Evolutionary conservation across 2,113 vertebrate genomes (phyloP), one percentile per base, ranked within the genome.

Genomic region (Gobius niger): DNA sequence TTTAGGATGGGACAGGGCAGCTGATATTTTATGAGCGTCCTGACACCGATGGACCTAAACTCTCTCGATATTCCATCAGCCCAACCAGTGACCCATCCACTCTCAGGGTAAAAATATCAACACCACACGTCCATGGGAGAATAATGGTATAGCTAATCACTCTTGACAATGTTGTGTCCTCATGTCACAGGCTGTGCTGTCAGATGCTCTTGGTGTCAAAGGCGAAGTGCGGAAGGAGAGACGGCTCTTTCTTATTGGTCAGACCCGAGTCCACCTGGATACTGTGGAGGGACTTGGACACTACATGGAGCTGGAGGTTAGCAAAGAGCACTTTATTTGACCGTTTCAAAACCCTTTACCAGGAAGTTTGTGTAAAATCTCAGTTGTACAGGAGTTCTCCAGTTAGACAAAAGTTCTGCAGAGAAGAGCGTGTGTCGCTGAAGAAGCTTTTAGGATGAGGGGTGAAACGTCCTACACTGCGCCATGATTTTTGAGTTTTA

Each of bases 11-110:
- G 0, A 88, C 65, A 0, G 95, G 93, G 6, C 89, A 96, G 87
- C 85, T 96, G 72, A 95, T 96, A 75, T 96, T 94, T 87, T 96
- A 96, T 7, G 85, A 95, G 54, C 93, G 95, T 60, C 91, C 93
- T 0, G 91, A 96, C 66, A 76, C 80, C 0, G 63, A 91, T 0
- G 94, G 93, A 72, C 95, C 94, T 56, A 95, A 95, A 75, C 82
- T 96, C 18, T 96, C 93, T 0, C 65, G 57, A 5, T 96, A 94
- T 82, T 91, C 82, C 73, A 83, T 94, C 83, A 91, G 80, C 24
- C 82, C 87, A 3, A 93, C 93, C 0, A 78, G 56, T 0, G 91
- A 95, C 73, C 93, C 95, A 0, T 15, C 70, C 0, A 85, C 90
- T 7, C 94, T 96, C 9, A 65, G 75, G 87, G 95, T 95, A 82